These are phyloP conservation scores for Synanthedon vespiformis DNA, from an alignment of 2,888 invertebrate genomes.

Conservation along the genomic window DNA sequence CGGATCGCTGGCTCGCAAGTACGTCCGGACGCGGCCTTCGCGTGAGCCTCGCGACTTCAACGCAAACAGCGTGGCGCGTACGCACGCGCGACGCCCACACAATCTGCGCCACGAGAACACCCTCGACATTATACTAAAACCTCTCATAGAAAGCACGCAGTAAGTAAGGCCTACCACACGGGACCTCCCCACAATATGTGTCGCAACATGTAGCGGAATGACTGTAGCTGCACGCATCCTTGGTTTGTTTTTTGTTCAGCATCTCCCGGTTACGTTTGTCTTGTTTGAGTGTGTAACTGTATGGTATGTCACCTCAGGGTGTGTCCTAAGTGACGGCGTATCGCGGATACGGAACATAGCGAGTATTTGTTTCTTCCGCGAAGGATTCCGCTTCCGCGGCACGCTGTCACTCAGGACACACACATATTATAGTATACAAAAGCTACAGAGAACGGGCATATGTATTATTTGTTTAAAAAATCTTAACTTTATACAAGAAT, in stretches of 20 bases:
- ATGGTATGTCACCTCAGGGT: background rate
- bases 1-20: conserved; percentile 62
- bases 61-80: conserved; percentile 51
- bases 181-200: conserved; percentile 32
- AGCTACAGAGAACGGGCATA: too few species aligned
- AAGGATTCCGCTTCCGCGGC: too few species aligned
- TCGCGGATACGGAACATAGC: too few species aligned
- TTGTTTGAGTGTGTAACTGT: conserved; percentile 13
- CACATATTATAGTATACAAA: too few species aligned
- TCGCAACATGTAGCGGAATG: conserved; percentile 56
- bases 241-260: conserved; percentile 34
- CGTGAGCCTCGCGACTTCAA: conserved; percentile 40
- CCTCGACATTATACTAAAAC: conserved; percentile 69
- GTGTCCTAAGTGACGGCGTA: too few species aligned
- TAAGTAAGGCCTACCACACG: conserved; percentile 55
- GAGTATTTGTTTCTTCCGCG: too few species aligned
- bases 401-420: too few species aligned
- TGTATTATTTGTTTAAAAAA: too few species aligned
- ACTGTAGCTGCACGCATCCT: conserved; percentile 51
- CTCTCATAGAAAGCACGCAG: conserved; percentile 71
- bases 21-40: conserved; percentile 31
- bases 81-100: conserved; percentile 20
- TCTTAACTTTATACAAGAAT: too few species aligned
- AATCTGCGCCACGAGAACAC: conserved; percentile 57
- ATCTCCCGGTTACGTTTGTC: conserved; percentile 16